Base-by-base conservation (phyloP, 2,888 invertebrate genomes). In the Crioceris asparagi region DNA sequence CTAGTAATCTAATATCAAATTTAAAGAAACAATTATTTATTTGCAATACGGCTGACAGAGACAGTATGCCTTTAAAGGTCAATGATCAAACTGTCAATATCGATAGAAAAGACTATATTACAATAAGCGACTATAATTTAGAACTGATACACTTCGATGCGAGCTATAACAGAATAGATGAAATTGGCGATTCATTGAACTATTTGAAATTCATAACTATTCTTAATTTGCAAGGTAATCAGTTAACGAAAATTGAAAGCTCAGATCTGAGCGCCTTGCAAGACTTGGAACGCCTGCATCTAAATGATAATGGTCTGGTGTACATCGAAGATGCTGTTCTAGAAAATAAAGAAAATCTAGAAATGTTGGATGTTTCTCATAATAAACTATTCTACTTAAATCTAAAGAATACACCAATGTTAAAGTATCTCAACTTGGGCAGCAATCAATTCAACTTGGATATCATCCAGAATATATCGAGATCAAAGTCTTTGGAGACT, bases 351-450 rank as follows among this genome's bases (percentile, higher is more conserved):
- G 32, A 40, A 6, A 38, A 42, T 17, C 38, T 59, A 11, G 42
- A 43, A 35, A 18, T 43, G 6, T 35, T 59, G 8, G 45, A 51
- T 38, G 35, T 59, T 19, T 49, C 51, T 0, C 7, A 45, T 10
- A 59, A 59, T 39, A 32, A 36, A 19, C 23, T 59, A n/a, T 29
- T 31, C 6, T 32, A 39, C 11, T 29, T 52, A 21, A 42, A 38
- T 37, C 42, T 56, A 15, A 43, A 38, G 3, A 40, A 51, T 36
- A 41, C 52, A 16, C 44, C 41, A 1, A 40, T 37, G 18, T 43
- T 59, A 10, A 43, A 54, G 39, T 35, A 41, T 26, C 39, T 61
- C 16, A 53, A 59, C 46, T 47, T 61, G 35, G 48, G 51, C 0
- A 18, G 46, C 15, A 60, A 59, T 42, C 41, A 44, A 19, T 27